Conservation (phyloP, 2,797 vertebrate species). For the Scarus forsteni region DNA sequence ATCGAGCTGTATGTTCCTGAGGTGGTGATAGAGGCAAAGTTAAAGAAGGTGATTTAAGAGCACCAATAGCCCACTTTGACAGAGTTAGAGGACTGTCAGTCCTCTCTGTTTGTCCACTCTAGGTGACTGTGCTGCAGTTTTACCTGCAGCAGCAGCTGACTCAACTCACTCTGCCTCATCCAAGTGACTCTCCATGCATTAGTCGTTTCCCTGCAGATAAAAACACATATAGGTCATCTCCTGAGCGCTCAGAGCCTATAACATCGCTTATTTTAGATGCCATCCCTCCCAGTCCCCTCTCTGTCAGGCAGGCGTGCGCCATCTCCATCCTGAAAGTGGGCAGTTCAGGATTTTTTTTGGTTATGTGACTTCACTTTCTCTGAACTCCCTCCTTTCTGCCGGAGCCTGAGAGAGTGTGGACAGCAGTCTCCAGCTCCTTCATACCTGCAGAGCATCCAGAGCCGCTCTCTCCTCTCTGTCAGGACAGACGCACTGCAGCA, state of each 20-base stretch:
- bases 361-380: constrained; percentile 60
- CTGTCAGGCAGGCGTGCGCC: constrained; percentile 52
- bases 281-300: constrained; percentile 49
- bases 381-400: constrained; percentile 62
- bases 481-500: constrained; percentile 82
- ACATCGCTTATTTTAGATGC: constrained; percentile 41
- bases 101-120: constrained; percentile 4
- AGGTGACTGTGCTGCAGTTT: constrained; percentile 51
- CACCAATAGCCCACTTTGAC: neutral
- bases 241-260: constrained; percentile 45
- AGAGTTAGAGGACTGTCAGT: neutral
- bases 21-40: constrained; percentile 1
- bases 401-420: constrained; percentile 47
- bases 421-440: constrained; percentile 33
- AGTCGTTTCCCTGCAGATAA: constrained; percentile 39
- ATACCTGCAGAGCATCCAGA: constrained; percentile 70
- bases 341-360: constrained; percentile 60
- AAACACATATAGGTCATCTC: constrained; percentile 21
- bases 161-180: constrained; percentile 39
- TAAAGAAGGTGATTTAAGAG: constrained; percentile 10
- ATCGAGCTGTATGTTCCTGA: no score
- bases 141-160: constrained; percentile 59
- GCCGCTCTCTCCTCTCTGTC: constrained; percentile 4
- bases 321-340: constrained; percentile 75
- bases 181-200: constrained; percentile 42